Evolutionary conservation across 1,140 invertebrate species (phyloP).

Genomic region (Anagrus nilaparvatae): DNA sequence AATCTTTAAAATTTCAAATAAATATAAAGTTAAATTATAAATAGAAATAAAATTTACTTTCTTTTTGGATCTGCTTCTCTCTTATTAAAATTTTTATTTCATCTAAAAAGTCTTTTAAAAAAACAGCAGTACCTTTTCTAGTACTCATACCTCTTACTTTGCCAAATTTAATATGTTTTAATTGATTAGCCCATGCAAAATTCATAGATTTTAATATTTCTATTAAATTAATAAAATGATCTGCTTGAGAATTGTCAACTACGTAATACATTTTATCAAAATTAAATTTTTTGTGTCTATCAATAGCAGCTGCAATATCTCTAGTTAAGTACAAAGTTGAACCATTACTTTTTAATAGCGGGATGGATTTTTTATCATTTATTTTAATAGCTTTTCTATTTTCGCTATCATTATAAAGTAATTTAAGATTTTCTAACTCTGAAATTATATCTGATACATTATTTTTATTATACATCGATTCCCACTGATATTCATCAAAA

Average conservation of each 20-base stretch:
- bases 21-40: constrained; percentile 8
- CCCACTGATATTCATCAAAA: constrained; percentile 84
- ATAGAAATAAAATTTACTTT: constrained; percentile 47
- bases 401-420: constrained; percentile 45
- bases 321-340: constrained; percentile 81
- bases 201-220: constrained; percentile 54
- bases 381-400: constrained; percentile 53
- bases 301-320: constrained; percentile 84
- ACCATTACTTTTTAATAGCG: constrained; percentile 84
- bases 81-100: constrained; percentile 69
- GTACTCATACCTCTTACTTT: constrained; percentile 88
- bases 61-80: constrained; percentile 54
- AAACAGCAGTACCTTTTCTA: constrained; percentile 73
- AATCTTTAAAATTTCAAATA: neutral
- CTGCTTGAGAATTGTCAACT: constrained; percentile 75
- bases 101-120: constrained; percentile 81
- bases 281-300: constrained; percentile 58
- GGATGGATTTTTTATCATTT: constrained; percentile 43
- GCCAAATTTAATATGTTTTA: constrained; percentile 84
- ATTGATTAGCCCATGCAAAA: constrained; percentile 42
- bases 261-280: constrained; percentile 80
- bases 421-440: constrained; percentile 45
- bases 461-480: constrained; percentile 72
- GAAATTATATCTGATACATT: constrained; percentile 51
- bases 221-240: constrained; percentile 69